A percentile compares a stretch with the other conserved stretches of the same genome.
Evolutionary conservation across 2,113 vertebrate species (phyloP).

Genomic region (Chiloscyllium plagiosum): DNA sequence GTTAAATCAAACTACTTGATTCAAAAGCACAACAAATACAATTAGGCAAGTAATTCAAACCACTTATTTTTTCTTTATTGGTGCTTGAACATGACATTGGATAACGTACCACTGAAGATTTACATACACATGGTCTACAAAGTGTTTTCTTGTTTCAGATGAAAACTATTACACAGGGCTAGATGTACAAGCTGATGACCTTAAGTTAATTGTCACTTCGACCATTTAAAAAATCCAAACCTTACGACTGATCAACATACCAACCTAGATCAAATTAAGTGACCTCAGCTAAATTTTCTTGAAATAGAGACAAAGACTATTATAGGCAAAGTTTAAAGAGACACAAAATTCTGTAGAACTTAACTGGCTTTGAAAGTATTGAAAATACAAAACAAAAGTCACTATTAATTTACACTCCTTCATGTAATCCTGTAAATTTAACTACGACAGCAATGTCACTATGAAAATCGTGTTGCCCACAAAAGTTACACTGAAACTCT

Average conservation of each 20-base stretch:
- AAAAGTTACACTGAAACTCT: slow-evolving; percentile 20
- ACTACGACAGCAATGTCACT: neutral
- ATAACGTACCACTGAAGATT: slow-evolving; percentile 23
- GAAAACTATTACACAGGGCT: slow-evolving; percentile 20
- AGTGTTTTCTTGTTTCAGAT: neutral
- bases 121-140: slow-evolving; percentile 36
- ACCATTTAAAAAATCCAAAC: slow-evolving; percentile 23
- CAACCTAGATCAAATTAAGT: neutral
- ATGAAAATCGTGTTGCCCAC: neutral
- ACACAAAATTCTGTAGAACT: slow-evolving; percentile 13
- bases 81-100: slow-evolving; percentile 31
- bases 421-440: slow-evolving; percentile 14
- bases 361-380: slow-evolving; percentile 23
- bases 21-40: neutral
- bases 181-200: slow-evolving; percentile 36
- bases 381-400: slow-evolving; percentile 11
- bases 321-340: neutral
- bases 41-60: slow-evolving; percentile 20
- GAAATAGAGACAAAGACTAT: neutral
- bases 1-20: neutral
- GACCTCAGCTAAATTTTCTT: neutral
- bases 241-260: neutral
- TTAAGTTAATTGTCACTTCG: slow-evolving; percentile 12
- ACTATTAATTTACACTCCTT: neutral
- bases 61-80: slow-evolving; percentile 34